Percentiles rank a stretch among this genome's conserved stretches.
These are phyloP conservation scores for Hemibagrus wyckioides DNA, from an alignment of 2,113 vertebrate species.

Conservation along the genomic window DNA sequence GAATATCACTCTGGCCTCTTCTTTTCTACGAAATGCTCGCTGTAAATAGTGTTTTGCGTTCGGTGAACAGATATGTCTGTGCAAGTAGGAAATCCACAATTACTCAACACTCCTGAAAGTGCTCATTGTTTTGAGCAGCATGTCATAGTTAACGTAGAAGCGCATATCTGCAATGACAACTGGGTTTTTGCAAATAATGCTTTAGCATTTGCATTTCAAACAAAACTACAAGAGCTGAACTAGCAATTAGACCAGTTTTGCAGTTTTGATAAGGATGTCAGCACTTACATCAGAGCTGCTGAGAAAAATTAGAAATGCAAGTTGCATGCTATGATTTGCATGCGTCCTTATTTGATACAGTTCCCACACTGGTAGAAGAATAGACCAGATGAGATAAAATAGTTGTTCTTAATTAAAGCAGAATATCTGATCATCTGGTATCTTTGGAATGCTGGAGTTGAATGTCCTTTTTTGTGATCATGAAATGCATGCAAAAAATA, in stretches of 20 bases:
- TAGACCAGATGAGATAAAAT: constrained; percentile 27
- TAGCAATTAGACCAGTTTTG: not conserved
- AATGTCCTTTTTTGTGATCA: constrained; percentile 11
- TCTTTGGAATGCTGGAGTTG: constrained; percentile 19
- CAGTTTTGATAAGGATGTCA: not conserved
- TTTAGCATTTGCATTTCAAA: constrained; percentile 7
- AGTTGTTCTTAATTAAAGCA: constrained; percentile 13
- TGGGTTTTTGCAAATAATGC: not conserved
- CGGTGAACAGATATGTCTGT: not conserved
- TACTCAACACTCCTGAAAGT: too few relatives aligned
- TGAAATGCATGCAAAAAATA: not conserved
- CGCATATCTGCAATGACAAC: not conserved
- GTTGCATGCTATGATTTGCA: not conserved
- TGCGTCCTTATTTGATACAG: not conserved
- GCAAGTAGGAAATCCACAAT: not conserved
- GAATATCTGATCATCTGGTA: constrained; percentile 31
- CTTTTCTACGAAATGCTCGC: not conserved
- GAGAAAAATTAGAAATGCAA: not conserved
- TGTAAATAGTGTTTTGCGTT: not conserved
- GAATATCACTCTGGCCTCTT: not conserved
- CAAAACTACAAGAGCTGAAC: not conserved
- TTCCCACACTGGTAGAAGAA: not conserved
- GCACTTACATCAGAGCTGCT: not conserved
- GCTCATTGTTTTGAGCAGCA: not conserved
- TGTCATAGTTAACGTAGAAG: not conserved